A percentile compares a stretch with the other conserved stretches of the same genome.
These are phyloP conservation scores for Brachirus orientalis DNA, from an alignment of 2,113 vertebrate species.

Conservation along the genomic window DNA sequence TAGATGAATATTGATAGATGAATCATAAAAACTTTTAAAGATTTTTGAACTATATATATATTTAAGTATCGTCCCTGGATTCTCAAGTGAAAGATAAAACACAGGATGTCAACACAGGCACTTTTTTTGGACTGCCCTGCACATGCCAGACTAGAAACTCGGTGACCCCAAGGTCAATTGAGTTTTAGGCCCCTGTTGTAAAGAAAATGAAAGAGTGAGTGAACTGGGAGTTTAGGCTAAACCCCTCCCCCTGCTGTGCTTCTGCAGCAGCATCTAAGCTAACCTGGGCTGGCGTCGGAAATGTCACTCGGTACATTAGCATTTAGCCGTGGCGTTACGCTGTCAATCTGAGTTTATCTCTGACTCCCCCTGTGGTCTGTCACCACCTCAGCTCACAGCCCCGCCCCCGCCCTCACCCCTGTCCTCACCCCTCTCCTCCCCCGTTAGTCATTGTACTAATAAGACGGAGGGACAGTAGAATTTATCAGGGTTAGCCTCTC, in stretches of 20 bases:
- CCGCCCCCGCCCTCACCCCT: slow-evolving; percentile 26
- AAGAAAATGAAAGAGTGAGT: no score
- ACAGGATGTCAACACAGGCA: no score
- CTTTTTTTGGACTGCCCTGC: no score
- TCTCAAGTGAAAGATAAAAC: no score
- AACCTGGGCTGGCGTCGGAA: slow-evolving; percentile 70
- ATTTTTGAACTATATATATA: no score
- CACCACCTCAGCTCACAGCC: slow-evolving; percentile 47
- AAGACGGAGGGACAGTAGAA: slow-evolving; percentile 73
- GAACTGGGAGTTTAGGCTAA: no score
- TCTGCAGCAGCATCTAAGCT: slow-evolving; percentile 63
- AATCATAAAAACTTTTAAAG: no score
- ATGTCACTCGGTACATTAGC: slow-evolving; percentile 84
- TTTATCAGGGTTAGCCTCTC: slow-evolving; percentile 79
- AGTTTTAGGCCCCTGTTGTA: no score
- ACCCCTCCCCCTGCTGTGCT: background rate
- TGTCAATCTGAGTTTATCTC: slow-evolving; percentile 84
- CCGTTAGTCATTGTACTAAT: slow-evolving; percentile 76
- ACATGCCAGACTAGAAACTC: no score
- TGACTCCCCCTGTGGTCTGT: slow-evolving; percentile 71
- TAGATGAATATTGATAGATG: no score
- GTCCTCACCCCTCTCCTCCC: slow-evolving; percentile 7
- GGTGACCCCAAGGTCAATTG: no score
- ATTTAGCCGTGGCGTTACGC: slow-evolving; percentile 77
- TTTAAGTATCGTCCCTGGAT: no score